Percentiles rank a stretch among this genome's conserved stretches.
Conservation (phyloP, 2,113 vertebrate genomes). For the Tupaia tana region DNA sequence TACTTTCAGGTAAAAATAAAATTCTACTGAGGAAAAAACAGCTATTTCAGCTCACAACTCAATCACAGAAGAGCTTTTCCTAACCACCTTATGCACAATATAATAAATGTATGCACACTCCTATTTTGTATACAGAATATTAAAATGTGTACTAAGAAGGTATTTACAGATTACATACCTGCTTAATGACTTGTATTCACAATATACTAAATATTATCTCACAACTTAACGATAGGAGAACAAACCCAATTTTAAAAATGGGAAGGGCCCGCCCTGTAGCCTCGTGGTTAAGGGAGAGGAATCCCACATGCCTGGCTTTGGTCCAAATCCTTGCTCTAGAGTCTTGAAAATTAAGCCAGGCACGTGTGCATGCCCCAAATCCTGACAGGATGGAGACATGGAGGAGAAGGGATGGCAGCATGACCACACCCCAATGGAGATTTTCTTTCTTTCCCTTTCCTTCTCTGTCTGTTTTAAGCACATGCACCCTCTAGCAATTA, state of each 20-base stretch:
- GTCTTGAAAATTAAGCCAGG: too few species aligned
- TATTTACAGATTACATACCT: neutral
- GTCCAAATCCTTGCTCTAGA: too few species aligned
- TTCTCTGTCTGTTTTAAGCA: too few species aligned
- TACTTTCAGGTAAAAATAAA: constrained; percentile 38
- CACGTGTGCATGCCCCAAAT: too few species aligned
- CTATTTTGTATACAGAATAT: neutral
- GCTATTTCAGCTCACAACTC: neutral
- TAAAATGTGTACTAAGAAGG: constrained; percentile 7
- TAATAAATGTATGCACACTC: neutral
- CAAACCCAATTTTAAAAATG: neutral
- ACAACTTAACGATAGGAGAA: neutral
- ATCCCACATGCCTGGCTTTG: too few species aligned
- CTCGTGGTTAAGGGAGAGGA: too few species aligned
- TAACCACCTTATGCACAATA: neutral
- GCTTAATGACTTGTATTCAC: neutral
- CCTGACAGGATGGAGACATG: too few species aligned
- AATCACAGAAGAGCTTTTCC: neutral
- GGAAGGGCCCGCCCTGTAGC: too few species aligned
- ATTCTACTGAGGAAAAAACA: neutral
- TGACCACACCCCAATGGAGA: too few species aligned
- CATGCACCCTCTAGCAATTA: too few species aligned
- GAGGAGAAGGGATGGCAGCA: too few species aligned
- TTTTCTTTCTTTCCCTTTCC: too few species aligned
- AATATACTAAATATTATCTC: neutral